These are phyloP conservation scores for Mus musculus DNA, from an alignment of 2,113 vertebrate genomes.

Conservation along the genomic window GRCm39 chr8:47626001-47626500, in stretches of 20 bases:
- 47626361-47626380: background rate
- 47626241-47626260: background rate
- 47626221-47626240: too few species aligned
- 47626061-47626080: background rate
- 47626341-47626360: background rate
- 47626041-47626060: slow-evolving; percentile 59
- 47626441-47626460: background rate
- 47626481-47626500: background rate
- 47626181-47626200: rapidly evolving
- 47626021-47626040: slow-evolving; percentile 70
- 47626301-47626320: background rate
- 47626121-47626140: background rate
- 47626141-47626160: background rate
- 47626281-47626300: background rate
- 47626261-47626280: too few species aligned
- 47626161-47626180: too few species aligned
- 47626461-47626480: background rate
- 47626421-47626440: background rate
- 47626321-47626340: background rate
- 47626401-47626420: background rate
- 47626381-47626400: too few species aligned
- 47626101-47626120: too few species aligned
- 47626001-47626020: slow-evolving; percentile 63
- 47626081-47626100: background rate
- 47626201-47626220: background rate